Base-by-base conservation (phyloP, 1,140 invertebrate genomes). In the Plutomurus gul region DNA sequence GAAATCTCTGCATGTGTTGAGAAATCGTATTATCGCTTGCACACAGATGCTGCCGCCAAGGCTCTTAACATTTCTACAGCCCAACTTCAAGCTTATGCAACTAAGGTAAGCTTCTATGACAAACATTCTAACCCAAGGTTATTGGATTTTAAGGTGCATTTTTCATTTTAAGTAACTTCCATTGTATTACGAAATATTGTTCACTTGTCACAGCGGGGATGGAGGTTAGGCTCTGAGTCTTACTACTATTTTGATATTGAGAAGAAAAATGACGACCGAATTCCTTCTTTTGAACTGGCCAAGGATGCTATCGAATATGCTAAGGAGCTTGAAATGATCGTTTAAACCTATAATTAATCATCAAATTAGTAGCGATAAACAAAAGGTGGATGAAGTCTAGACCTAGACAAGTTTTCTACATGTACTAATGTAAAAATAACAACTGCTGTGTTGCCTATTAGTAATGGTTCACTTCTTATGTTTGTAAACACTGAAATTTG, bases 311-410 rank as follows among this genome's bases (percentile, higher is more conserved):
- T 99, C 85, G 95, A 96, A 86, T 99, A 99, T 89, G 98, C 98
- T 16, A 92, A 94, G 85, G 97, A 99, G 89, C 89, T 99, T 71
- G 98, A 99, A 90, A 99, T 98, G 95, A 99, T 99, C 89, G 96
- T 99, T 74, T 99, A 94, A 90, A 30, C 3, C 18, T 1, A 70
- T 33, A 43, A 10, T 10, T 43, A 7, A 43, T 43, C n/a, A 13
- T 43, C 39, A 13, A 13, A 43, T 43, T 43, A 1, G 39, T 2
- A n/a, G n/a, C n/a, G n/a, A n/a, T n/a, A n/a, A n/a, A n/a, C n/a
- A n/a, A n/a, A n/a, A n/a, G n/a, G n/a, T n/a, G n/a, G n/a, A n/a
- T n/a, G n/a, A n/a, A n/a, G n/a, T n/a, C n/a, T n/a, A n/a, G n/a
- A n/a, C n/a, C n/a, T n/a, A n/a, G n/a, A n/a, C n/a, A n/a, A n/a